Evolutionary conservation across 2,888 invertebrate species (phyloP).

Genomic region (Tuberolachnus salignus): DNA sequence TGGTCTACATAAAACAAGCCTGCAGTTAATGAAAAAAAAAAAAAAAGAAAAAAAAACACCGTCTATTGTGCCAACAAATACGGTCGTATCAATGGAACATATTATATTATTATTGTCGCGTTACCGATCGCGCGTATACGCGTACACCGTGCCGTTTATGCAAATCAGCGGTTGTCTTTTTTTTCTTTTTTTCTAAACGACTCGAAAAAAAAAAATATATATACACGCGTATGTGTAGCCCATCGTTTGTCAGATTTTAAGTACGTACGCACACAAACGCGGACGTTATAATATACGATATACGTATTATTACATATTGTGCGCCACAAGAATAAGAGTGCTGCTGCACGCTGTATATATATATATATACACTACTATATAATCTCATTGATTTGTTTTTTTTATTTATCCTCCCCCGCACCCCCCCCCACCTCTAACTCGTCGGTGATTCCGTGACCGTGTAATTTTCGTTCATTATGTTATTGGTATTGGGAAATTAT

Average conservation of each 20-base stretch:
- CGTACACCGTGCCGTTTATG: slow-evolving; percentile 44
- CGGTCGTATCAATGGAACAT: slow-evolving; percentile 46
- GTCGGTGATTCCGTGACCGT: slow-evolving; percentile 49
- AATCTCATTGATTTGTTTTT: slow-evolving; percentile 32
- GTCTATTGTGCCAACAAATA: slow-evolving; percentile 37
- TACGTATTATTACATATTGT: slow-evolving; percentile 1
- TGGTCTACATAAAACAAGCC: slow-evolving; percentile 56
- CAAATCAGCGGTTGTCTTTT: slow-evolving; percentile 53
- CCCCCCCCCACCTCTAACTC: too few relatives aligned
- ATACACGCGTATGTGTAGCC: too few relatives aligned
- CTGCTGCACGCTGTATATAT: slow-evolving; percentile 2
- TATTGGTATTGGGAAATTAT: slow-evolving; percentile 32
- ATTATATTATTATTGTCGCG: too few relatives aligned
- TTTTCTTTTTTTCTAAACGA: slow-evolving; percentile 48
- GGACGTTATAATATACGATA: too few relatives aligned
- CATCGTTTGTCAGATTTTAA: slow-evolving; percentile 38
- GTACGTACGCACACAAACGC: neutral
- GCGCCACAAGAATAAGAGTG: slow-evolving; percentile 15
- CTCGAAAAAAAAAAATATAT: slow-evolving; percentile 26
- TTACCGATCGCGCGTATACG: slow-evolving; percentile 26
- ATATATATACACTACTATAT: too few relatives aligned
- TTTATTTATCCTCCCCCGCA: slow-evolving; percentile 33
- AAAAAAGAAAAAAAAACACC: neutral
- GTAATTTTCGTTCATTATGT: slow-evolving; percentile 44
- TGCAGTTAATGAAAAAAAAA: slow-evolving; percentile 45